A percentile compares a stretch with the other conserved stretches of the same genome.
Evolutionary conservation across 2,797 vertebrate genomes (phyloP).

Genomic region (Sciaenops ocellatus): DNA sequence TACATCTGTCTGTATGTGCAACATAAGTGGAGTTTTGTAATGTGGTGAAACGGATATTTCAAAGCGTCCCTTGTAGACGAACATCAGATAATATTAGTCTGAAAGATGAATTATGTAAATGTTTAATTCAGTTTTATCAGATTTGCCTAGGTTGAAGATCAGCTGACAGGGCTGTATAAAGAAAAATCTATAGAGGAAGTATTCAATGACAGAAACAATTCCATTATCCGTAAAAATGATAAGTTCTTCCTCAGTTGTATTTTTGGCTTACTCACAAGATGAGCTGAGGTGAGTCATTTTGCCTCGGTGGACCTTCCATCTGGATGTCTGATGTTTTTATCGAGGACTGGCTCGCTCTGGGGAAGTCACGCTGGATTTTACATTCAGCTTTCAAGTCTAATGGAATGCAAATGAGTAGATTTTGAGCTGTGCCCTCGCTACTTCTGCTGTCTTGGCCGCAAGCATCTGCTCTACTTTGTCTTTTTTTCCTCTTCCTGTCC

Average conservation of each 20-base stretch:
- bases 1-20: constrained; percentile 3
- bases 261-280: constrained; percentile 38
- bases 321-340: constrained; percentile 52
- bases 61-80: not conserved
- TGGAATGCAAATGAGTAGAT: constrained; percentile 66
- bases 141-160: constrained; percentile 1
- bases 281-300: constrained; percentile 53
- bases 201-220: constrained; percentile 15
- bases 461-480: constrained; percentile 18
- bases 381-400: constrained; percentile 62
- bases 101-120: constrained; percentile 31
- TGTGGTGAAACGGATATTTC: constrained; percentile 36
- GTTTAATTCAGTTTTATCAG: constrained; percentile 32
- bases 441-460: constrained; percentile 33
- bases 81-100: constrained; percentile 10
- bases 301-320: constrained; percentile 27
- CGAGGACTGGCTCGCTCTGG: constrained; percentile 21
- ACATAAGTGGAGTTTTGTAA: constrained; percentile 1
- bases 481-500: constrained; percentile 17
- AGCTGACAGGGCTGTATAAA: constrained; percentile 18
- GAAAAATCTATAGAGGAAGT: constrained; percentile 15
- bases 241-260: constrained; percentile 26
- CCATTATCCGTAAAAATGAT: constrained; percentile 45
- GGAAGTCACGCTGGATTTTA: constrained; percentile 56
- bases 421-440: constrained; percentile 4